A percentile compares a stretch with the other conserved stretches of the same genome.
phyloP scores from a whole-genome alignment of 2,888 invertebrate species.

The Clistopyga incitator region DNA sequence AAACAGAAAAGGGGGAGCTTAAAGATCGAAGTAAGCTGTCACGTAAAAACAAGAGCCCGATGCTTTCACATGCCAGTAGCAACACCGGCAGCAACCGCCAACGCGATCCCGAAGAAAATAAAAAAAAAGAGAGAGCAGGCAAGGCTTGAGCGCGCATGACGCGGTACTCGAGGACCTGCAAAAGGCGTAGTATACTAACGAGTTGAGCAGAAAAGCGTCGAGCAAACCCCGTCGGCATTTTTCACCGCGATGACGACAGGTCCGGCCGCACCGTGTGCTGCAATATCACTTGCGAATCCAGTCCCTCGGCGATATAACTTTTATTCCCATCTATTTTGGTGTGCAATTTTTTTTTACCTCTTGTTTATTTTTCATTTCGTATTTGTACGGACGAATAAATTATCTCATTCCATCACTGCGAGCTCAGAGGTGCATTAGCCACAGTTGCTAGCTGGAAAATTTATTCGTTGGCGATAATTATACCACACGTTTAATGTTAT shows the following conservation, averaged over 20 bases:
- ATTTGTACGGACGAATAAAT: slow-evolving; percentile 19
- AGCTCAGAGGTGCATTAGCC: neutral
- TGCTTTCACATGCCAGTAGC: slow-evolving; percentile 24
- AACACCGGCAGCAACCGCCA: slow-evolving; percentile 18
- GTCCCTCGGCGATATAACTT: slow-evolving; percentile 29
- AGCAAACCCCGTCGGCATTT: slow-evolving; percentile 48
- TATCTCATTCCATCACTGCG: slow-evolving; percentile 8
- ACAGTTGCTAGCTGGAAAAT: neutral
- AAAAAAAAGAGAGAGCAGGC: slow-evolving; percentile 31
- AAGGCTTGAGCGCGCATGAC: slow-evolving; percentile 31
- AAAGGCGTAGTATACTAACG: slow-evolving; percentile 43
- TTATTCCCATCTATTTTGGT: slow-evolving; percentile 25
- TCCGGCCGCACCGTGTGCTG: slow-evolving; percentile 14
- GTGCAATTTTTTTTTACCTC: neutral
- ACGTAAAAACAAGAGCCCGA: slow-evolving; percentile 27
- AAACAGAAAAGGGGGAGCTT: slow-evolving; percentile 13
- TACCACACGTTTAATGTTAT: neutral
- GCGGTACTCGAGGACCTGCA: slow-evolving; percentile 42
- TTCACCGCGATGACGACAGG: slow-evolving; percentile 41
- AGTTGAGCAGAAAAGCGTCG: slow-evolving; percentile 51
- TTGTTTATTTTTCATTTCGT: neutral
- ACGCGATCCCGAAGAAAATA: slow-evolving; percentile 10
- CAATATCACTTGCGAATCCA: slow-evolving; percentile 39
- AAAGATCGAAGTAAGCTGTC: slow-evolving; percentile 32
- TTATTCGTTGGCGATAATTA: slow-evolving; percentile 18